Evolutionary conservation across 2,113 vertebrate species (phyloP), one percentile per base, ranked within the genome.

Genomic region (Lota lota): DNA sequence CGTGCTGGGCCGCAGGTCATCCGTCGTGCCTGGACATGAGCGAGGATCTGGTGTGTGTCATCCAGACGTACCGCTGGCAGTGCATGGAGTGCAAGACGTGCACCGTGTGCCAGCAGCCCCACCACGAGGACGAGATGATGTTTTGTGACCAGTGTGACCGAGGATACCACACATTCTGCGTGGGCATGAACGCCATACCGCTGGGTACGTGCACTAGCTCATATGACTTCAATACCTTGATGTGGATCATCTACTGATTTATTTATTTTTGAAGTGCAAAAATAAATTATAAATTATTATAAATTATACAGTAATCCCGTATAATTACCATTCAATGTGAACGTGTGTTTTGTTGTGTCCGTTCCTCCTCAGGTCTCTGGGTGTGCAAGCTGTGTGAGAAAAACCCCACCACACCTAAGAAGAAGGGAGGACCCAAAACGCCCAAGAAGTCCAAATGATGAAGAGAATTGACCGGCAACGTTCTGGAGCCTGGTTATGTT

Each of bases 51-150:
- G 94, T 98, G 88, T 76, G 90, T 74, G 89, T 96, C 86, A 97
- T 98, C 89, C 96, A 97, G 89, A 98, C 96, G 10, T 99, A 99
- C 69, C 94, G 92, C 5, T 99, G 97, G 97, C 97, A 99, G 86
- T 99, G 97, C 78, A 99, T 99, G 97, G 97, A 99, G 84, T 99
- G 97, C 82, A 99, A 99, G 88, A 96, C 96, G 0, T 99, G 97
- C 92, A 94, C 94, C 64, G 87, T 98, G 69, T 99, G 97, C 21
- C 92, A 96, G 88, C 95, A 99, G 84, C 97, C 97, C 64, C 96
- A 98, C 80, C 97, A 99, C 0, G 97, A 99, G 92, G 97, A 99
- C 72, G 95, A 98, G 85, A 97, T 99, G 97, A 99, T 99, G 97
- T 99, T 99, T 93, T 99, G 97, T 83, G 97, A 99, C 85, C 93